Percentiles rank a stretch among this genome's conserved stretches.
These are phyloP conservation scores for Byasa hedistus DNA, from an alignment of 2,888 invertebrate species.

Conservation along the genomic window DNA sequence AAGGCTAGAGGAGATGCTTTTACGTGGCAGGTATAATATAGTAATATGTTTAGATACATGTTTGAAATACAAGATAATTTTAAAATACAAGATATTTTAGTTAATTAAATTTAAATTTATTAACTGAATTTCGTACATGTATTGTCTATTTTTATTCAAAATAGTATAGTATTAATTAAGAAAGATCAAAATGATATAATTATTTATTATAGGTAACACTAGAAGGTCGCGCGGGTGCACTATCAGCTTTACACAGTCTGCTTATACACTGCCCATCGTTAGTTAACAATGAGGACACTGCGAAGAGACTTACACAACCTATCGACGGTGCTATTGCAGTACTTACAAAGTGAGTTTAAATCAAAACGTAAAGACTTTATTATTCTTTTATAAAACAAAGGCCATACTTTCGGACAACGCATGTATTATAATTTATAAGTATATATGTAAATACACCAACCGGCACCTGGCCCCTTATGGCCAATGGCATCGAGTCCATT, in stretches of 20 bases:
- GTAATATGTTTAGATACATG: too few relatives aligned
- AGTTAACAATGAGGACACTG: slow-evolving; percentile 94
- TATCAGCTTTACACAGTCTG: slow-evolving; percentile 97
- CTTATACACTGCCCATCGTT: slow-evolving; percentile 94
- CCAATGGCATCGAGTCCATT: too few relatives aligned
- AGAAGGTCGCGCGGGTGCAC: slow-evolving; percentile 96
- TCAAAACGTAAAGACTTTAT: not conserved
- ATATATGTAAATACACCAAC: too few relatives aligned
- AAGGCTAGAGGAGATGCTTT: slow-evolving; percentile 97
- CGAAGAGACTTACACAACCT: slow-evolving; percentile 90
- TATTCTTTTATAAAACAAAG: not conserved
- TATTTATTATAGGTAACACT: slow-evolving; percentile 85
- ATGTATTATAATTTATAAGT: too few relatives aligned
- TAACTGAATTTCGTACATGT: too few relatives aligned
- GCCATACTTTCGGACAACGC: too few relatives aligned
- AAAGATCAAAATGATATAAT: not conserved
- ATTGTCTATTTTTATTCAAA: too few relatives aligned
- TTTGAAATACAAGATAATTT: too few relatives aligned
- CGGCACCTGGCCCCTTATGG: too few relatives aligned
- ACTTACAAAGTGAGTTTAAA: slow-evolving; percentile 89
- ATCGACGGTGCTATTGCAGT: slow-evolving; percentile 97
- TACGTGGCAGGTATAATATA: slow-evolving; percentile 95
- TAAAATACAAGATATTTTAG: too few relatives aligned
- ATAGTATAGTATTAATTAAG: slow-evolving; percentile 1
- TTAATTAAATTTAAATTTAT: too few relatives aligned